These are phyloP conservation scores for Etheostoma perlongum DNA, from an alignment of 2,797 vertebrate genomes.

Conservation along the genomic window DNA sequence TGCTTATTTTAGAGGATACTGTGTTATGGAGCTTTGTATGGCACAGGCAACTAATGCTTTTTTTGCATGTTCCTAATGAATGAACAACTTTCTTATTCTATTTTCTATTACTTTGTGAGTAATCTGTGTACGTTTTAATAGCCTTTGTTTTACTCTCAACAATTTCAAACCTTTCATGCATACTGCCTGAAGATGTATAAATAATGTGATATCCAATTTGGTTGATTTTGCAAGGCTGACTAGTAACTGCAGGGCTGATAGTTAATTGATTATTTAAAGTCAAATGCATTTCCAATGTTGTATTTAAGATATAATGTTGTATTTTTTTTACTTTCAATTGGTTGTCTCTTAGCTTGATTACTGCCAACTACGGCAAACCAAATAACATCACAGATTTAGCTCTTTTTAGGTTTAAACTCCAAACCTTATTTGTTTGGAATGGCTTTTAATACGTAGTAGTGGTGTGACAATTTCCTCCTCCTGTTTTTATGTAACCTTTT, in stretches of 20 bases:
- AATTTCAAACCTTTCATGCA: conserved; percentile 6
- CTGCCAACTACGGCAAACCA: background rate
- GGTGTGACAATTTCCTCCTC: no score
- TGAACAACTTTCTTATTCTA: background rate
- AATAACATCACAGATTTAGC: no score
- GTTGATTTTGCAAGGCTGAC: background rate
- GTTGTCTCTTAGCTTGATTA: background rate
- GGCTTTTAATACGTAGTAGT: no score
- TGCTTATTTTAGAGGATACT: background rate
- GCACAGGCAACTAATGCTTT: background rate
- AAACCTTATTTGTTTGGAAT: no score
- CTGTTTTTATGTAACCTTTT: no score
- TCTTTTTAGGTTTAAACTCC: no score
- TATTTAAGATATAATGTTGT: background rate
- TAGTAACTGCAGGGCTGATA: background rate
- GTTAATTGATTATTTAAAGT: conserved; percentile 1
- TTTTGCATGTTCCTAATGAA: background rate
- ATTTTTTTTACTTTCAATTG: background rate
- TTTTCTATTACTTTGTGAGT: background rate
- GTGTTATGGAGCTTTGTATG: background rate
- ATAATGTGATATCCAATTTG: background rate
- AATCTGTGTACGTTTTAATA: background rate
- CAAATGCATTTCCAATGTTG: conserved; percentile 4
- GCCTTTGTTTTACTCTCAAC: background rate
- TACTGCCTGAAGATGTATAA: background rate